A percentile compares a stretch with the other conserved stretches of the same genome.
phyloP scores from a whole-genome alignment of 2,113 vertebrate genomes.

The Phylloscopus trochilus region DNA sequence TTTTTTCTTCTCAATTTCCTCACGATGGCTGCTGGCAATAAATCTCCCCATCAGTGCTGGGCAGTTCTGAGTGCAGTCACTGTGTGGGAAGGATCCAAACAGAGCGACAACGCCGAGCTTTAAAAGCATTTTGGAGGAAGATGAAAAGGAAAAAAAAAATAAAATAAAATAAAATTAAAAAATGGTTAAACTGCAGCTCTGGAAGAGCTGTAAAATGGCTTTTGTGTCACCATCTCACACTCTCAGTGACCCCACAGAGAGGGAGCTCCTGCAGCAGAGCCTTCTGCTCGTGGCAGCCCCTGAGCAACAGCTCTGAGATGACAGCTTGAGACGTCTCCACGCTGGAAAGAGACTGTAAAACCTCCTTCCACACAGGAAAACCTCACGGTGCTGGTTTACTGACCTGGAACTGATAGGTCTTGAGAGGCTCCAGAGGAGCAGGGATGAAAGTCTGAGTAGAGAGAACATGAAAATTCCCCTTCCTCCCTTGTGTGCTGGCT shows the following conservation, averaged over 20 bases:
- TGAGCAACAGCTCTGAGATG: neutral
- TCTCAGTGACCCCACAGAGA: neutral
- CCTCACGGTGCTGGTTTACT: neutral
- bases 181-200: neutral
- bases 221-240: neutral
- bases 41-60: slow-evolving; percentile 6
- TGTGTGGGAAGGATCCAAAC: neutral
- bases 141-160: neutral
- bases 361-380: neutral
- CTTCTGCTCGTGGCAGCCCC: neutral
- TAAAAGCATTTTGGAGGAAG: slow-evolving; percentile 6
- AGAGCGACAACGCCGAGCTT: neutral
- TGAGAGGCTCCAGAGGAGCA: neutral
- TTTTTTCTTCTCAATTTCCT: neutral
- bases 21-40: neutral
- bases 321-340: neutral
- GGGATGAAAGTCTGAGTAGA: neutral
- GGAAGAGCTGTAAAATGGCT: neutral
- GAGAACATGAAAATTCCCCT: too few relatives aligned
- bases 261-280: neutral
- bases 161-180: too few relatives aligned
- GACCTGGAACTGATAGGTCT: neutral
- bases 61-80: slow-evolving; percentile 14
- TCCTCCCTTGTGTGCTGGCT: neutral
- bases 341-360: neutral